phyloP scores from a whole-genome alignment of 2,113 vertebrate species.

The Sinocyclocheilus grahami region DNA sequence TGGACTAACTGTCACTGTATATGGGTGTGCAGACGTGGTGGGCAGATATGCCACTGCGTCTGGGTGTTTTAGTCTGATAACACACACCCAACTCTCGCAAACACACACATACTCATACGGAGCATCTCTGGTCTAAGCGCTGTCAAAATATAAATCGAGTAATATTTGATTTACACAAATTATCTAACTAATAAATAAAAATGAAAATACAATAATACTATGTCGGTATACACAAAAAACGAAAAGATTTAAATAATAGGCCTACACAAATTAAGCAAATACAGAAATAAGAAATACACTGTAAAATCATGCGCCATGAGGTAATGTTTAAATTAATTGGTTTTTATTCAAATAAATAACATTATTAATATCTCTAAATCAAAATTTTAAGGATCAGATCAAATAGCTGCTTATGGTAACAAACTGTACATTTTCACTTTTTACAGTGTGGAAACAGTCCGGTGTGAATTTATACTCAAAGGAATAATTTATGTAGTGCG shows the following conservation, averaged over 20 bases:
- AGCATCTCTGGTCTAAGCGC: background rate
- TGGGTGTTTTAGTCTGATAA: conserved; percentile 41
- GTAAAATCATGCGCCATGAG: background rate
- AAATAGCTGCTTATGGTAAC: background rate
- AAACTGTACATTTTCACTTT: background rate
- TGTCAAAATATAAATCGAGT: background rate
- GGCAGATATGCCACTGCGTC: conserved; percentile 25
- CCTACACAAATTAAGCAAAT: background rate
- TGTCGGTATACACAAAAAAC: background rate
- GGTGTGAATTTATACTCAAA: background rate
- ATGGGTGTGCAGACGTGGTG: conserved; percentile 1
- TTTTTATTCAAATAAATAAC: background rate
- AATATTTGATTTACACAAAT: background rate
- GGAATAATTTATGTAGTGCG: background rate
- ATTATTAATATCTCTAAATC: background rate
- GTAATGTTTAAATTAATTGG: background rate
- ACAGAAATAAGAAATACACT: background rate
- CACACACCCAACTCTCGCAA: conserved; percentile 20
- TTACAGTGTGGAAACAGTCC: background rate
- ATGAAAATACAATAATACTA: background rate
- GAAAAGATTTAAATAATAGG: background rate
- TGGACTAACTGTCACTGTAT: background rate
- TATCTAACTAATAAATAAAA: background rate
- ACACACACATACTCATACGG: background rate
- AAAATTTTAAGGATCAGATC: background rate